Evolutionary conservation across 2,797 vertebrate species (phyloP).

Genomic region (Molossus molossus): DNA sequence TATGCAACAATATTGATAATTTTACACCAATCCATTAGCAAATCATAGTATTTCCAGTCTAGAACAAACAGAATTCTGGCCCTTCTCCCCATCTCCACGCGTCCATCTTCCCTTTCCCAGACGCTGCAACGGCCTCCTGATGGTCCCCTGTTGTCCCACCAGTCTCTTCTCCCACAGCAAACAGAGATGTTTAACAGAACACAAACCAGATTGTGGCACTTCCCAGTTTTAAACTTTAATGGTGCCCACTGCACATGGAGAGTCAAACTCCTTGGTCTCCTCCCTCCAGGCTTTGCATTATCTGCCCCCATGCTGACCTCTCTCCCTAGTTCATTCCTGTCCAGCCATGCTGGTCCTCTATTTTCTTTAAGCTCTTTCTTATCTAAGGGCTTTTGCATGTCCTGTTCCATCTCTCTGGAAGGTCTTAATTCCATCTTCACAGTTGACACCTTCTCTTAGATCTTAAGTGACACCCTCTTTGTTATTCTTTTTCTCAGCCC

Average conservation of each 20-base stretch:
- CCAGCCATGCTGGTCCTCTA: not conserved
- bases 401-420: not conserved
- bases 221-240: not conserved
- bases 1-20: not conserved
- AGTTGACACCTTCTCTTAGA: not conserved
- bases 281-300: not conserved
- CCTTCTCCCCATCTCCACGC: not conserved
- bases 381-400: rapidly evolving
- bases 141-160: not conserved
- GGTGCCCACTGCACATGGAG: not conserved
- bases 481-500: not conserved
- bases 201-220: too few relatives aligned
- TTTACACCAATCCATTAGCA: not conserved
- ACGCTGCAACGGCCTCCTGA: not conserved
- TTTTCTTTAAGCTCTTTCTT: too few relatives aligned
- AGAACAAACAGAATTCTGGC: not conserved
- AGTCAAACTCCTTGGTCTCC: not conserved
- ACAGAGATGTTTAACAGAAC: not conserved
- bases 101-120: too few relatives aligned
- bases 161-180: not conserved
- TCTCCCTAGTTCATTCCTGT: not conserved
- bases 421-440: not conserved
- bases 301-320: not conserved
- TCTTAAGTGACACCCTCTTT: not conserved
- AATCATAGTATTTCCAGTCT: not conserved